Percentiles rank a stretch among this genome's conserved stretches.
phyloP scores from a whole-genome alignment of 2,797 vertebrate genomes.

The Enteromius mattozi region DNA sequence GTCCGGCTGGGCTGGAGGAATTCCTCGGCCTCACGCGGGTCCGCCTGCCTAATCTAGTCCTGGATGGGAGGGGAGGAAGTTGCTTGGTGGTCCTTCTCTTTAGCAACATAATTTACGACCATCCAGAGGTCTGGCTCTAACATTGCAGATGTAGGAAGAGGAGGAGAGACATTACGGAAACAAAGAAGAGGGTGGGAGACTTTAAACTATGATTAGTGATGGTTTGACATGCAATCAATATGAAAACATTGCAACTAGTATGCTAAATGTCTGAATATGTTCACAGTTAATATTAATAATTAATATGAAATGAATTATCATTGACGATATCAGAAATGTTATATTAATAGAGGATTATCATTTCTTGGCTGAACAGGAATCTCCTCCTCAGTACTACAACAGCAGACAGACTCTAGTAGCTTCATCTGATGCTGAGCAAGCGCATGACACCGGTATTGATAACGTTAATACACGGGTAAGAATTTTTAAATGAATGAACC shows the following conservation, averaged over 20 bases:
- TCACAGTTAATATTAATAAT: too few relatives aligned
- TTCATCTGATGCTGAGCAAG: slow-evolving; percentile 66
- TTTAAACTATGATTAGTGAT: neutral
- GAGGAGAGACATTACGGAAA: slow-evolving; percentile 33
- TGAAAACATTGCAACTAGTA: neutral
- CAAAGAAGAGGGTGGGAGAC: slow-evolving; percentile 35
- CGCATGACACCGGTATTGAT: slow-evolving; percentile 58
- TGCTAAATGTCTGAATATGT: too few relatives aligned
- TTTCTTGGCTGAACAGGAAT: slow-evolving; percentile 67
- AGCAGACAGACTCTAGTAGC: slow-evolving; percentile 84
- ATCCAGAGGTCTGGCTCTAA: slow-evolving; percentile 45
- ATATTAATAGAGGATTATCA: neutral
- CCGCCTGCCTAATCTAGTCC: slow-evolving; percentile 66
- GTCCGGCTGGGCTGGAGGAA: slow-evolving; percentile 64
- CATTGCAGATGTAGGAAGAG: slow-evolving; percentile 30
- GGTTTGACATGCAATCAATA: slow-evolving; percentile 12
- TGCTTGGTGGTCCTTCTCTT: slow-evolving; percentile 72
- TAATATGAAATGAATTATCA: neutral
- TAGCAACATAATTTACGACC: slow-evolving; percentile 76
- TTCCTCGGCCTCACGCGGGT: slow-evolving; percentile 71
- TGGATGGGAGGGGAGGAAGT: slow-evolving; percentile 69
- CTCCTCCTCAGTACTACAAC: slow-evolving; percentile 80
- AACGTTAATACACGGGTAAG: slow-evolving; percentile 68
- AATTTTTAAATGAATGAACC: neutral
- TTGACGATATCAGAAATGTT: too few relatives aligned